Percentiles rank a stretch among this genome's conserved stretches.
These are phyloP conservation scores for Danio jaintianensis DNA, from an alignment of 2,797 vertebrate species.

Conservation along the genomic window DNA sequence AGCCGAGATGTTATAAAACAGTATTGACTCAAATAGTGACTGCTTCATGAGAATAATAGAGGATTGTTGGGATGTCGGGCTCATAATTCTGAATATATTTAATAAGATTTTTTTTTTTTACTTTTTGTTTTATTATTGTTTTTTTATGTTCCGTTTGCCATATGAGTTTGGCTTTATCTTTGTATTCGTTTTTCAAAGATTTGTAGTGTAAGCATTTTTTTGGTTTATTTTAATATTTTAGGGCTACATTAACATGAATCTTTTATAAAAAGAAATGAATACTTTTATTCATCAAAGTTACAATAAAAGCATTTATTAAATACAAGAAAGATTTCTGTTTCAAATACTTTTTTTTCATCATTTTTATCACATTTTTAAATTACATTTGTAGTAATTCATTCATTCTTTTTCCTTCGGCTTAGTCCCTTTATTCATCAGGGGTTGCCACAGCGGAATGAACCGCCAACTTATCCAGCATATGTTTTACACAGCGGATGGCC, in stretches of 20 bases:
- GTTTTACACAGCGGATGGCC: no score
- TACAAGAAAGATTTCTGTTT: neutral
- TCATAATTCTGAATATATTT: neutral
- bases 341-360: neutral
- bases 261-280: neutral
- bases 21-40: neutral
- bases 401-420: no score
- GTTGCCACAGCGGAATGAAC: no score
- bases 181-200: neutral
- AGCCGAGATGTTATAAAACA: constrained; percentile 14
- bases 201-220: neutral
- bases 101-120: no score
- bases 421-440: no score
- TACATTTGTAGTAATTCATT: no score
- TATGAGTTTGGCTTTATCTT: no score
- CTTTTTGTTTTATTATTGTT: neutral
- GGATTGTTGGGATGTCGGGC: neutral
- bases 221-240: no score
- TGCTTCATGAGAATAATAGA: neutral
- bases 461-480: no score
- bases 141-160: no score
- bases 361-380: neutral
- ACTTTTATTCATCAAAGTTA: neutral
- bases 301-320: neutral
- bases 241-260: neutral